Evolutionary conservation across 23 tunicate species (phyloP), one percentile per base, ranked within the genome.

Genomic region (Pegea sp.): DNA sequence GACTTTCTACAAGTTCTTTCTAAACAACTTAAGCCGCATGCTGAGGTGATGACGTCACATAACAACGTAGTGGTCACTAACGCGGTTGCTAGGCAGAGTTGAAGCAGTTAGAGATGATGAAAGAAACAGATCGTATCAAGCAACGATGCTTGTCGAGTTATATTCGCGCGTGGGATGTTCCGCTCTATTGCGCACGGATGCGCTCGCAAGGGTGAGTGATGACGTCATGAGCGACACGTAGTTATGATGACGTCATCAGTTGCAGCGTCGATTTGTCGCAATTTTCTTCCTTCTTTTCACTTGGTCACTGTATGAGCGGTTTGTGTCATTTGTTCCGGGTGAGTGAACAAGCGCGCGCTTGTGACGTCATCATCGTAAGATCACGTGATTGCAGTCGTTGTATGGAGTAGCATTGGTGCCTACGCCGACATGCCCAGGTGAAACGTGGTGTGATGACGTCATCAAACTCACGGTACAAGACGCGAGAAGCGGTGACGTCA

Each of bases 281-380:
- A n/a, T n/a, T 38, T 38, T 38, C 46, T 16, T 8, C 68, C 0
- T 84, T 44, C 48, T 84, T 84, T 42, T 84, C 95, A 24, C 72
- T 84, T 0, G 84, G 95, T 1, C 78, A 84, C 65, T 84, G 95
- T 58, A 84, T 84, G 95, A 68, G 68, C 26, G 95, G 95, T 2
- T 63, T 84, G 4, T 73, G 60, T 38, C 42, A 42, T n/a, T 59
- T 84, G 57, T 79, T 64, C 28, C 44, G 63, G 64, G 90, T 77
- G 25, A 53, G 46, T 38, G 16, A 38, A 11, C 16, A 16, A 8
- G 11, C 13, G 46, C 16, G 46, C 16, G 13, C n/a, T n/a, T n/a
- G n/a, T n/a, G n/a, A n/a, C n/a, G n/a, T n/a, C n/a, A n/a, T n/a
- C n/a, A n/a, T n/a, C n/a, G n/a, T n/a, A n/a, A n/a, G n/a, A n/a